Evolutionary conservation across 2,888 invertebrate species (phyloP).

Genomic region (Lasioglossum malachurum): DNA sequence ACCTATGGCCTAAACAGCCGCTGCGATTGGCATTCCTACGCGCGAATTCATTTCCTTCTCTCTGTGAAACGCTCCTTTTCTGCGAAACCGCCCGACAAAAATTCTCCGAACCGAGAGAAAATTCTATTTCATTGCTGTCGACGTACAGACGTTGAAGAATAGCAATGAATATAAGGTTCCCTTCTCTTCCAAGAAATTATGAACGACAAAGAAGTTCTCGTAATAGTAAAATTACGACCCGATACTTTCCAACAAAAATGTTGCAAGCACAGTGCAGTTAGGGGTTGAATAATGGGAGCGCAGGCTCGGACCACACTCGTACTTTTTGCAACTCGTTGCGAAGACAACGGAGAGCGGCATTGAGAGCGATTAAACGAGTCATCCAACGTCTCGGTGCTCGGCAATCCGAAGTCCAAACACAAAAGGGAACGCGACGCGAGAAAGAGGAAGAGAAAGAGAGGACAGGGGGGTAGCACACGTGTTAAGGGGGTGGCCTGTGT

Average conservation of each 20-base stretch:
- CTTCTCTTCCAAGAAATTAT: too few species aligned
- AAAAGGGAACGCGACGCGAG: conserved; percentile 42
- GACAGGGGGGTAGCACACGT: conserved; percentile 41
- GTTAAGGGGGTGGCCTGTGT: conserved; percentile 19
- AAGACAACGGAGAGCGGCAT: neutral
- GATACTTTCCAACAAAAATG: neutral
- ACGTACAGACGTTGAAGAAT: too few species aligned
- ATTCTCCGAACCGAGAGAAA: neutral
- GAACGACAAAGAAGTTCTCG: too few species aligned
- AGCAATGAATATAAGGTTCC: too few species aligned
- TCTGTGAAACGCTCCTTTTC: neutral
- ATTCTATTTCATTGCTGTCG: too few species aligned
- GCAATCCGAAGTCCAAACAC: conserved; percentile 54
- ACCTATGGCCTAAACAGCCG: conserved; percentile 8
- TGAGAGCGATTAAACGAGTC: conserved; percentile 51
- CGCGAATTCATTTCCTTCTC: neutral
- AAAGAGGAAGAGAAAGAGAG: neutral
- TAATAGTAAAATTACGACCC: neutral
- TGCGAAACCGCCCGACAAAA: neutral
- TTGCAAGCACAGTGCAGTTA: neutral
- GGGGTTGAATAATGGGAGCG: neutral
- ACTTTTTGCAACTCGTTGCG: neutral
- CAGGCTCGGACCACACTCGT: neutral
- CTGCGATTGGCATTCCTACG: conserved; percentile 4
- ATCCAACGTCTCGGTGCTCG: conserved; percentile 27